A percentile compares a stretch with the other conserved stretches of the same genome.
Evolutionary conservation across 2,113 vertebrate genomes (phyloP).

Genomic region (Haliaeetus leucogaster): DNA sequence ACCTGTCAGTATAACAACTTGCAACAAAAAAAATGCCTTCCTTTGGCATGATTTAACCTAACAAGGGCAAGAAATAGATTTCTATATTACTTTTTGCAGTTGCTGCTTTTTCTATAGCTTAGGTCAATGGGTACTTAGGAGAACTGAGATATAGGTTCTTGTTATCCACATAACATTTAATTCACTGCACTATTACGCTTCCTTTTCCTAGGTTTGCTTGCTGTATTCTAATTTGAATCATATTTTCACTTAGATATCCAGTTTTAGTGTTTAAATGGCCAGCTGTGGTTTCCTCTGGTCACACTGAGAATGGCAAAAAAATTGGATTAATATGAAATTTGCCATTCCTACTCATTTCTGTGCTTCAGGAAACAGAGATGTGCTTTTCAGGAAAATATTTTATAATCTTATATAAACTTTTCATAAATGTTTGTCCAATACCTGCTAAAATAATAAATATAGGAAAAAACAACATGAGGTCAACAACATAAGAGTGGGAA

Average conservation of each 20-base stretch:
- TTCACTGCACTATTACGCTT: not conserved
- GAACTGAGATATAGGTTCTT: not conserved
- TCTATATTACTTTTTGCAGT: not conserved
- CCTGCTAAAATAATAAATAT: not conserved
- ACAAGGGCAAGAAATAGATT: not conserved
- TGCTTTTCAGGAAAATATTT: not conserved
- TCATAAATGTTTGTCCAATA: not conserved
- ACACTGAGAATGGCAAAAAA: not conserved
- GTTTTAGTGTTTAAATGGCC: not conserved
- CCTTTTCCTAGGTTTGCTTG: not conserved
- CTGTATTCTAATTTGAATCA: not conserved
- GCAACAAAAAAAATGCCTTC: not conserved
- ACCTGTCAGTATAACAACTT: not conserved
- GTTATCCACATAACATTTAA: not conserved
- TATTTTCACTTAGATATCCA: not conserved
- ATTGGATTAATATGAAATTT: not conserved
- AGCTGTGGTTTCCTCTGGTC: not conserved
- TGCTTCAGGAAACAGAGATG: not conserved
- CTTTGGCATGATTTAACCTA: not conserved
- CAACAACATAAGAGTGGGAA: not conserved
- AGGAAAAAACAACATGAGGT: not conserved
- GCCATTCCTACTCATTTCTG: not conserved
- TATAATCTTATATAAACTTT: not conserved
- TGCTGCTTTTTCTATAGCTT: not conserved
- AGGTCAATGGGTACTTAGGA: not conserved